phyloP scores from a whole-genome alignment of 2,888 invertebrate genomes.

The Dexiosoma caninum region DNA sequence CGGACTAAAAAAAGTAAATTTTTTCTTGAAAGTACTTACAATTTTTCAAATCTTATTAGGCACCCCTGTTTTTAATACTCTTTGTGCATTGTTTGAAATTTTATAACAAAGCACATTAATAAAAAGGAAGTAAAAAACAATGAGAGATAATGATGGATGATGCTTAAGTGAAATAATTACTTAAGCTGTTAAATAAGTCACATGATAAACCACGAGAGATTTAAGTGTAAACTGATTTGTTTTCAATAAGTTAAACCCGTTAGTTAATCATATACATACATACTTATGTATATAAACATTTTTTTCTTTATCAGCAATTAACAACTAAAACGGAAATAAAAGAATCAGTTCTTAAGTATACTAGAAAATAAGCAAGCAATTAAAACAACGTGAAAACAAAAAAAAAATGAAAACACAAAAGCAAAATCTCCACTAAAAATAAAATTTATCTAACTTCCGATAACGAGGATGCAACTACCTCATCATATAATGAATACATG shows the following conservation, averaged over 20 bases:
- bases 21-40: no score
- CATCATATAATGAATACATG: not conserved
- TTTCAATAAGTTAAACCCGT: not conserved
- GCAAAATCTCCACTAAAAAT: conserved; percentile 9
- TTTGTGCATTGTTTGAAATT: not conserved
- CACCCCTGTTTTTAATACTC: no score
- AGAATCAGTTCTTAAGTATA: not conserved
- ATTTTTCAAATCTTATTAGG: no score
- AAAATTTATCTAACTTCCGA: conserved; percentile 48
- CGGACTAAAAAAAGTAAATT: no score
- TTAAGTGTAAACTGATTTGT: conserved; percentile 4
- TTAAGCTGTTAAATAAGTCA: conserved; percentile 22
- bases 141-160: not conserved
- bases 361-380: conserved; percentile 8
- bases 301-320: not conserved
- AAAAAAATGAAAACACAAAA: not conserved
- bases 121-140: not conserved
- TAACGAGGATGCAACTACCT: conserved; percentile 44
- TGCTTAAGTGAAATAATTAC: conserved; percentile 17
- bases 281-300: no score
- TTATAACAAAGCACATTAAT: not conserved
- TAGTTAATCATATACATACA: not conserved
- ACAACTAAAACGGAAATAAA: not conserved
- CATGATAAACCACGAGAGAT: conserved; percentile 10
- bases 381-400: conserved; percentile 18